Percentiles rank a stretch among this genome's conserved stretches.
Conservation (phyloP, 2,113 vertebrate species). For the Ramphastos sulfuratus region DNA sequence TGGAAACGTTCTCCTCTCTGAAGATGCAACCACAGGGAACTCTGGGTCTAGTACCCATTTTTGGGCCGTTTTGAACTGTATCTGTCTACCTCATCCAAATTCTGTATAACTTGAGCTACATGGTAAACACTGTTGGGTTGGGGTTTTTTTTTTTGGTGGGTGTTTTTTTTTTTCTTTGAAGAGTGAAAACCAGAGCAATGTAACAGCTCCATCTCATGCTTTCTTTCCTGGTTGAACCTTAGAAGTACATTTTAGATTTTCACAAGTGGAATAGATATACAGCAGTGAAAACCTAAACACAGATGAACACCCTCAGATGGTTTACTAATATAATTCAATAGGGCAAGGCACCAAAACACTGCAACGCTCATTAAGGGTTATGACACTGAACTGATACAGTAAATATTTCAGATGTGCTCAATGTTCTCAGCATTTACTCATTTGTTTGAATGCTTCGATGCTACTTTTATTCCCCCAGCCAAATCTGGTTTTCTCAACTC, state of each 20-base stretch:
- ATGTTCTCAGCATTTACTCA: not conserved
- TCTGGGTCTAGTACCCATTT: not conserved
- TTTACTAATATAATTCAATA: not conserved
- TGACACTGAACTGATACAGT: fast-evolving
- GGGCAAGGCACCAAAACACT: not conserved
- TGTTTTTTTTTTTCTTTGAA: not conserved
- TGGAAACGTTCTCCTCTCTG: not conserved
- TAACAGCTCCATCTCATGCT: not conserved
- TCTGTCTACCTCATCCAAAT: not conserved
- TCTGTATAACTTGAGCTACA: not conserved
- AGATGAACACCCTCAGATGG: not conserved
- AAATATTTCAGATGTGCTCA: not conserved
- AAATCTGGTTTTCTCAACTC: not conserved
- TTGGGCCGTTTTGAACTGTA: not conserved
- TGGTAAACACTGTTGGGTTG: not conserved
- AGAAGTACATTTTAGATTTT: not conserved
- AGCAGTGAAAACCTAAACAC: not conserved
- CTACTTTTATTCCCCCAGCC: not conserved
- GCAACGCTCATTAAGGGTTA: not conserved
- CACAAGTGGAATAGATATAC: not conserved
- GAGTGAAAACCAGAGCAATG: not conserved
- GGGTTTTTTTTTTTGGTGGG: no score
- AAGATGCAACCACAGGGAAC: not conserved
- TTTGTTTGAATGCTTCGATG: not conserved
- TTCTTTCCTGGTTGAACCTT: not conserved